Conservation (phyloP, 1,140 invertebrate species). For the Leptinotarsa defecta region DNA sequence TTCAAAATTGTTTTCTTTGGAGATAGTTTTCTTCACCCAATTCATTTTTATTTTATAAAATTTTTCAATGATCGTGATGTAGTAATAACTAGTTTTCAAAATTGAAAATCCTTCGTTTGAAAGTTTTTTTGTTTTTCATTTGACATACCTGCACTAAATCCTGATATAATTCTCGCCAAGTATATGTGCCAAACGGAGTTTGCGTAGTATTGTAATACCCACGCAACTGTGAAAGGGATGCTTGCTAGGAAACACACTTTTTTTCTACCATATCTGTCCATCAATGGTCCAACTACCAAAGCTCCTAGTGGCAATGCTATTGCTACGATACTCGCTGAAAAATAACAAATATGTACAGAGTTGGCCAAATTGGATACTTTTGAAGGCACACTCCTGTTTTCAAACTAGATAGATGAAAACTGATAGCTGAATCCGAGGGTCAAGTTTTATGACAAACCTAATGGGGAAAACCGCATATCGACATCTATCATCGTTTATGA, state of each 20-base stretch:
- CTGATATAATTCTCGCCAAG: slow-evolving; percentile 59
- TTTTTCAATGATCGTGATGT: no score
- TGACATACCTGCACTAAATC: slow-evolving; percentile 57
- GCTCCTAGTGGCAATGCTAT: slow-evolving; percentile 62
- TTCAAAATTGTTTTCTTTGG: no score
- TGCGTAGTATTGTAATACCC: slow-evolving; percentile 60
- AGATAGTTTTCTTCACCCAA: no score
- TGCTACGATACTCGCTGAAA: slow-evolving; percentile 63
- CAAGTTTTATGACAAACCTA: no score
- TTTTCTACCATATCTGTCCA: slow-evolving; percentile 70
- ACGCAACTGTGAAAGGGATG: slow-evolving; percentile 64
- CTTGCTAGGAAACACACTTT: slow-evolving; percentile 60
- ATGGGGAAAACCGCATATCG: no score
- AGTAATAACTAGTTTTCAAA: no score
- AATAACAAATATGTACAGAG: neutral
- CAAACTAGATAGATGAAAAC: no score
- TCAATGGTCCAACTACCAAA: slow-evolving; percentile 61
- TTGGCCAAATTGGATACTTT: no score
- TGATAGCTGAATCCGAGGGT: no score
- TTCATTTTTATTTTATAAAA: no score
- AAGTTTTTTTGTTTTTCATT: slow-evolving; percentile 3
- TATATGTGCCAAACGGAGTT: slow-evolving; percentile 57
- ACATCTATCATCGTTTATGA: no score
- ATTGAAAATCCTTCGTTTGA: neutral
- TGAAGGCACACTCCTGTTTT: no score